Evolutionary conservation across 2,888 invertebrate genomes (phyloP), one percentile per base, ranked within the genome.

Genomic region (Seladonia tumulorum): DNA sequence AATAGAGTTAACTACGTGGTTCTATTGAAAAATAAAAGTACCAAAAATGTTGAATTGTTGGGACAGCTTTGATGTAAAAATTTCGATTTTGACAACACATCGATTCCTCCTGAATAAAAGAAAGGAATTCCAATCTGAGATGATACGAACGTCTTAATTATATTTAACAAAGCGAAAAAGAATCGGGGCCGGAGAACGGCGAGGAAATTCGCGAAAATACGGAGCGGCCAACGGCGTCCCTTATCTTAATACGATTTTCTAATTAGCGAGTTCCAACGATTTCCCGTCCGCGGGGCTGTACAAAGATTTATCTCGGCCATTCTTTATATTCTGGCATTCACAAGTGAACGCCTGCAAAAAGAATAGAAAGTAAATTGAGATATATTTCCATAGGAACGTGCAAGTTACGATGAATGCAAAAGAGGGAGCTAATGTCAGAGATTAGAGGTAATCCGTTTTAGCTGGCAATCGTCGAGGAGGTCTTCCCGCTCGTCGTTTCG

Each of bases 401-500:
- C 78, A 78, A 91, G 91, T 84, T 42, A 87, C 87, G 80, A 83
- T 82, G 82, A 85, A 90, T 81, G 84, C 84, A 85, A 84, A 87
- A n/a, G 83, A 81, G 87, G 83, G 81, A 87, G 90, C 88, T 90
- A 90, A 90, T 90, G 90, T 91, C 90, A 91, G 90, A 90, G 90
- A 90, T 91, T 91, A 90, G 91, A 87, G 87, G 91, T 90, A 90
- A 90, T 90, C 91, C 91, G 88, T 90, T 91, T 86, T 87, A 79
- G 86, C 83, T 87, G 87, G 88, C 90, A 89, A 91, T 91, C 91
- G 88, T 84, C 87, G 90, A 81, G 81, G 76, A 88, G 83, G 88
- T 91, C 86, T 82, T 57, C 87, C 72, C 81, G 74, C 75, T 87
- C 77, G 63, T 87, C 87, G 85, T 82, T 91, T 91, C 91, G 90